These are phyloP conservation scores for Pollenia angustigena DNA, from an alignment of 2,888 invertebrate species.

Conservation along the genomic window DNA sequence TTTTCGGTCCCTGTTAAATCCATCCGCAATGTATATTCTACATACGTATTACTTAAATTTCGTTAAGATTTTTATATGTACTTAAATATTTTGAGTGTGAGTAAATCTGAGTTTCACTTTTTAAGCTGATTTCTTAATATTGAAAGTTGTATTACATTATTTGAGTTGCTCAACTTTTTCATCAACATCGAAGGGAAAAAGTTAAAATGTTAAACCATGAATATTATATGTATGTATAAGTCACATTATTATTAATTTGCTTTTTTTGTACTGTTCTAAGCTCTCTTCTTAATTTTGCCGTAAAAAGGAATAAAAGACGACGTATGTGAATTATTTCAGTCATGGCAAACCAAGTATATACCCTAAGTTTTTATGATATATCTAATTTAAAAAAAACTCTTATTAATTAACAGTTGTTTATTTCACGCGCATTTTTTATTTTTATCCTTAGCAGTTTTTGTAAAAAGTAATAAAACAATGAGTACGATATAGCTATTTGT, in stretches of 20 bases:
- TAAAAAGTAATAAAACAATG: no score
- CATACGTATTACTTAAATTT: conserved; percentile 30
- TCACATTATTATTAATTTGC: conserved; percentile 23
- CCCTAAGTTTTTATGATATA: no score
- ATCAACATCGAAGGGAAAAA: conserved; percentile 16
- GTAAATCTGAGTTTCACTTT: neutral
- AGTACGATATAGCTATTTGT: no score
- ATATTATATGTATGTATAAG: neutral
- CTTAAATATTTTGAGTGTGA: neutral
- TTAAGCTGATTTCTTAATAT: neutral
- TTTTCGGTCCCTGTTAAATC: no score
- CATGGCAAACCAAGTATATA: no score
- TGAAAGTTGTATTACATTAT: conserved; percentile 13
- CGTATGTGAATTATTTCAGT: no score
- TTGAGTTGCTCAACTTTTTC: conserved; percentile 26
- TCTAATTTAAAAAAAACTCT: no score
- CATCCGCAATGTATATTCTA: neutral
- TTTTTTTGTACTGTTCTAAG: conserved; percentile 6
- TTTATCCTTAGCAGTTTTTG: no score
- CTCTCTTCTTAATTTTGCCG: neutral
- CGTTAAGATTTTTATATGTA: conserved; percentile 1
- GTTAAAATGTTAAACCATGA: conserved; percentile 21
- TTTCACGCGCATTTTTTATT: no score
- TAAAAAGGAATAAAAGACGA: neutral
- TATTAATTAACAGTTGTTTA: no score